Base-by-base conservation (phyloP, 2,888 invertebrate species). In the Parnassius orleans region DNA sequence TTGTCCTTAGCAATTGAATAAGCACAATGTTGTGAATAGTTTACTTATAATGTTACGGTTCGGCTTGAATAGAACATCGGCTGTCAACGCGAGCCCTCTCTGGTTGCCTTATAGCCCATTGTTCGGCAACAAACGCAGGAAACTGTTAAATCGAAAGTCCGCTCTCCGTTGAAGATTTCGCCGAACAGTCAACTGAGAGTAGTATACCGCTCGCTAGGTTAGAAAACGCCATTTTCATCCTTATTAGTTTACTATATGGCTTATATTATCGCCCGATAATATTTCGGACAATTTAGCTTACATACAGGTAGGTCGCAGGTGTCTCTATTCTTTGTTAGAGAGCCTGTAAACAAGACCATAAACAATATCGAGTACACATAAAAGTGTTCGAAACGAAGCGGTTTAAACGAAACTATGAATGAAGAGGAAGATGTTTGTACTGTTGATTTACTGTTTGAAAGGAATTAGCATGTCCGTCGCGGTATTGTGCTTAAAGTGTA, bases 91-190 rank as follows among this genome's bases (percentile, higher is more conserved):
- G 66, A 72, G 73, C 73, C 79, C 80, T 78, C 76, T 75, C 69
- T 75, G 78, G 77, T 79, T 75, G 77, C 78, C 81, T 87, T 87
- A 88, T 83, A 71, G 84, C 79, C 87, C 79, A 90, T 91, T 90
- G 90, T 91, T 87, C 75, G 76, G 70, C 78, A 84, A 88, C 89
- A 90, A 89, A 88, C 82, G 84, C 88, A 90, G 91, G 91, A 91
- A 90, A 90, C 88, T 84, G 86, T 86, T 84, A 84, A 87, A 83
- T 87, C 81, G 86, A 86, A 87, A 89, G 86, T 84, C 83, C 80
- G 83, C 83, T 33, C 63, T 56, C 52, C 75, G 75, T 84, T 79
- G 79, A 74, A 85, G 81, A 84, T 84, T 89, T 88, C 83, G 84
- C 83, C 73, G 81, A 83, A 81, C 65, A 48, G 64, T 64, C 53